A percentile compares a stretch with the other conserved stretches of the same genome.
These are phyloP conservation scores for Columba guinea DNA, from an alignment of 2,797 vertebrate species.

Conservation along the genomic window DNA sequence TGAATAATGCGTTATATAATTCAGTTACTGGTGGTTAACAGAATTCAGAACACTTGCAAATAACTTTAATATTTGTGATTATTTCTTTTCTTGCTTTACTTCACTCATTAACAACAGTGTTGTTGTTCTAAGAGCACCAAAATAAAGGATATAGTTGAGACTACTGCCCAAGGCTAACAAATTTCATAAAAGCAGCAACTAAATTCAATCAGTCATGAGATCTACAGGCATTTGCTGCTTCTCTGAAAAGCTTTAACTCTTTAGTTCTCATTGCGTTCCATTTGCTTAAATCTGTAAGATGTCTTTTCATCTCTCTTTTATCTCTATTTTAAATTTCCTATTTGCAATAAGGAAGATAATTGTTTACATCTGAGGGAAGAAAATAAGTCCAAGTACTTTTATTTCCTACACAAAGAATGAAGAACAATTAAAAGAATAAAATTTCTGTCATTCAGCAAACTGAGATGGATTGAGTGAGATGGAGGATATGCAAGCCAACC, in stretches of 20 bases:
- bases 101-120: constrained; percentile 58
- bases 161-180: constrained; percentile 43
- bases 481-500: background rate
- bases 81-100: constrained; percentile 57
- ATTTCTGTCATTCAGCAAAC: background rate
- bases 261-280: background rate
- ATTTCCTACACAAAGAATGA: background rate
- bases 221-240: constrained; percentile 57
- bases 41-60: constrained; percentile 38
- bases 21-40: background rate
- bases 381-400: background rate
- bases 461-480: background rate
- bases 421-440: background rate
- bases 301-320: background rate
- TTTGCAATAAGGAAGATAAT: background rate
- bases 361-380: background rate
- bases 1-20: background rate
- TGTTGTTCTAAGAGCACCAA: constrained; percentile 38
- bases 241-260: constrained; percentile 50
- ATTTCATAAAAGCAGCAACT: constrained; percentile 56
- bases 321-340: background rate
- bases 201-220: constrained; percentile 63
- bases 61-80: constrained; percentile 26
- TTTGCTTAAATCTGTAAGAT: background rate
- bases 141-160: constrained; percentile 59